Evolutionary conservation across 2,797 vertebrate species (phyloP), one percentile per base, ranked within the genome.

Genomic region (Manis crassicaudata): DNA sequence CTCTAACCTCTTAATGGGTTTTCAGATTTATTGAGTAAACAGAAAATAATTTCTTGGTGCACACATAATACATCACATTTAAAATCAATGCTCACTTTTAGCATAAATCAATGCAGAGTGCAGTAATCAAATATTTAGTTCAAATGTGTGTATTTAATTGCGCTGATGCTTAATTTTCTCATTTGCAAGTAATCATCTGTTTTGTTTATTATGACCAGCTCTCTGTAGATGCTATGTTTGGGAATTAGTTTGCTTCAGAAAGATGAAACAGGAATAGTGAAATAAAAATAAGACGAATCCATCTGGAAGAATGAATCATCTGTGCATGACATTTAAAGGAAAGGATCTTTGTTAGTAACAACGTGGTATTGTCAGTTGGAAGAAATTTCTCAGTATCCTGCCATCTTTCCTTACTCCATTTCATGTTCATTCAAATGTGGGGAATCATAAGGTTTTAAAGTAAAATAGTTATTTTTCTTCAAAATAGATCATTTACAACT

Each of bases 101-200:
- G 73, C 86, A 79, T 67, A 95, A 96, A 89, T 94, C 58, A 80
- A 25, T 95, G 80, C 80, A 88, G 3, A 96, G 27, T 67, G 58
- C 10, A 72, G 65, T 92, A 93, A 90, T 94, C 88, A 96, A 50
- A 94, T 97, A 62, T 89, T 97, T 96, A 92, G 80, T 91, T 97
- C 73, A 91, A 68, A 90, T 97, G 67, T 95, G 21, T 92, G 2
- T 84, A 56, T 95, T 97, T 97, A 95, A 97, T 94, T 93, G 94
- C 76, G 62, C 35, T 84, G 93, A 27, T 93, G 67, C 46, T 88
- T 96, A 89, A 88, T 97, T 98, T 98, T 98, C 92, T 92, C 96
- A 97, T 98, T 97, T 93, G 60, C 79, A 90, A 87, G 92, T 97
- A 94, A 91, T 92, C 86, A 77, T 73, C 95, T 97, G 87, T 94